These are phyloP conservation scores for Syrmaticus mikado DNA, from an alignment of 2,113 vertebrate species.

Conservation along the genomic window DNA sequence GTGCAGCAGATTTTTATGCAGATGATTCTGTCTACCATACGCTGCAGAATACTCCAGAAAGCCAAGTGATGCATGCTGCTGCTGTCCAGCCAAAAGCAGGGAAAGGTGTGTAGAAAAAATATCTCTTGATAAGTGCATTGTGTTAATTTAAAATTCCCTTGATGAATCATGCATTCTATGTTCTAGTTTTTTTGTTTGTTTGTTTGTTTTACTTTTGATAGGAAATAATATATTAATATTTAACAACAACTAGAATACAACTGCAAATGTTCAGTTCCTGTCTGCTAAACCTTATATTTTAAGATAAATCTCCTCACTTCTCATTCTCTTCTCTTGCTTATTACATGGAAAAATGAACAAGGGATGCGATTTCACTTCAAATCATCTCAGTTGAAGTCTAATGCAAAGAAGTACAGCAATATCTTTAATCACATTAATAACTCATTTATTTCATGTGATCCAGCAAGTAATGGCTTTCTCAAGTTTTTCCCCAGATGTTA, in stretches of 20 bases:
- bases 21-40: conserved; percentile 75
- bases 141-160: not conserved
- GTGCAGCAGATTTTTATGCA: conserved; percentile 66
- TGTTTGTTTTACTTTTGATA: not conserved
- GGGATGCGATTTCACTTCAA: not conserved
- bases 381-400: not conserved
- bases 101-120: conserved; percentile 81
- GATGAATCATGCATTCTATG: not conserved
- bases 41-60: conserved; percentile 72
- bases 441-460: not conserved
- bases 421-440: not conserved
- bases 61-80: conserved; percentile 75
- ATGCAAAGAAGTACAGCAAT: not conserved
- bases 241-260: not conserved
- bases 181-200: not conserved
- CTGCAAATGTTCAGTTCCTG: not conserved
- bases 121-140: not conserved
- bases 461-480: not conserved
- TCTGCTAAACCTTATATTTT: not conserved
- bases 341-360: not conserved
- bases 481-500: not conserved
- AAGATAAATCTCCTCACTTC: not conserved
- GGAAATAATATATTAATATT: not conserved
- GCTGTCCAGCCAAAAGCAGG: conserved; percentile 78
- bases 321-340: not conserved